Conservation (phyloP, 1,140 invertebrate species). For the Danaus melanippus region DNA sequence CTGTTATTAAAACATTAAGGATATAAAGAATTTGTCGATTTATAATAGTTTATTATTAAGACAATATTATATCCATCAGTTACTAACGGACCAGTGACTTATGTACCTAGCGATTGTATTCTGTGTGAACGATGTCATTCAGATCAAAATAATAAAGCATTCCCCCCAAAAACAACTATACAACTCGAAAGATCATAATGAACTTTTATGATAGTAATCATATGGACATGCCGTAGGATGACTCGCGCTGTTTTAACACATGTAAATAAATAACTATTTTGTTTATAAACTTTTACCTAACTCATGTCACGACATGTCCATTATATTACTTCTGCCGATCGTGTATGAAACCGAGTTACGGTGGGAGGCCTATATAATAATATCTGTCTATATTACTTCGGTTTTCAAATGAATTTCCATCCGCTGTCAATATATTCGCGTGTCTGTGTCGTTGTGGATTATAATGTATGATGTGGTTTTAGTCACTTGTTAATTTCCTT, state of each 20-base stretch:
- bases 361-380: background rate
- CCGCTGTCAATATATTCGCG: slow-evolving; percentile 4
- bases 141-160: no score
- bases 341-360: background rate
- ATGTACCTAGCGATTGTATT: slow-evolving; percentile 4
- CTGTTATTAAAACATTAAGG: slow-evolving; percentile 41
- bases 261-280: no score
- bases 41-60: slow-evolving; percentile 26
- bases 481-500: slow-evolving; percentile 53
- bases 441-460: slow-evolving; percentile 10
- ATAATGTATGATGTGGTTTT: slow-evolving; percentile 32
- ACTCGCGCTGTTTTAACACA: no score
- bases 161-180: no score
- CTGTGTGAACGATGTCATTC: no score
- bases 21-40: slow-evolving; percentile 31
- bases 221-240: no score
- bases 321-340: background rate
- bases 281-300: no score
- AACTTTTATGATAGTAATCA: no score
- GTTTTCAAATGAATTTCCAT: slow-evolving; percentile 4
- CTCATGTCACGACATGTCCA: background rate
- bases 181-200: no score
- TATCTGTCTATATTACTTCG: no score
- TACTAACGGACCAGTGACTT: slow-evolving; percentile 53
- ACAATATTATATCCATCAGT: slow-evolving; percentile 3